These are phyloP conservation scores for Entelurus aequoreus DNA, from an alignment of 2,113 vertebrate genomes.

Conservation along the genomic window DNA sequence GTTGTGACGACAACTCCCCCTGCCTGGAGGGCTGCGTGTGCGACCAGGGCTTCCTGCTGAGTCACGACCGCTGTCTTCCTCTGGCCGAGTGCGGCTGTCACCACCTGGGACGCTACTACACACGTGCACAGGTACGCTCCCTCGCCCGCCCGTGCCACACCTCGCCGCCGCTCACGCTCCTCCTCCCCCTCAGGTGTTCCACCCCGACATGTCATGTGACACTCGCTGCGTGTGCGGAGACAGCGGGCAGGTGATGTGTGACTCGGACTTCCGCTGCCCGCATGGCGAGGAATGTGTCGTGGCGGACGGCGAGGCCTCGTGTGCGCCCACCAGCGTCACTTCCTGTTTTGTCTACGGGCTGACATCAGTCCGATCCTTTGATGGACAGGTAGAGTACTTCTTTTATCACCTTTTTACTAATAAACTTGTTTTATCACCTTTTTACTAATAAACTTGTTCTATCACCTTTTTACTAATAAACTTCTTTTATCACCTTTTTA, in stretches of 20 bases:
- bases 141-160: no score
- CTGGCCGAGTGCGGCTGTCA: constrained; percentile 28
- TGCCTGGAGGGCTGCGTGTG: constrained; percentile 31
- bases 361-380: constrained; percentile 10
- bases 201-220: constrained; percentile 11
- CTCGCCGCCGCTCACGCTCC: no score
- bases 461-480: no score
- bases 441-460: no score
- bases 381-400: constrained; percentile 16
- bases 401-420: neutral
- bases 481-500: no score
- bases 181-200: constrained; percentile 23
- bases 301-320: constrained; percentile 1
- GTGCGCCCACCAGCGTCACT: neutral
- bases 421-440: no score
- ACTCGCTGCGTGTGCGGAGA: constrained; percentile 22
- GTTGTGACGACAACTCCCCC: constrained; percentile 3
- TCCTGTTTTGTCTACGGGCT: constrained; percentile 28
- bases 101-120: constrained; percentile 20
- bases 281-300: constrained; percentile 17
- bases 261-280: constrained; percentile 1
- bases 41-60: constrained; percentile 20
- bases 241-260: neutral
- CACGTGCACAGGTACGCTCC: constrained; percentile 10
- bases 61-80: constrained; percentile 28